Base-by-base conservation (phyloP, 2,888 invertebrate genomes). In the Deilephila porcellus region DNA sequence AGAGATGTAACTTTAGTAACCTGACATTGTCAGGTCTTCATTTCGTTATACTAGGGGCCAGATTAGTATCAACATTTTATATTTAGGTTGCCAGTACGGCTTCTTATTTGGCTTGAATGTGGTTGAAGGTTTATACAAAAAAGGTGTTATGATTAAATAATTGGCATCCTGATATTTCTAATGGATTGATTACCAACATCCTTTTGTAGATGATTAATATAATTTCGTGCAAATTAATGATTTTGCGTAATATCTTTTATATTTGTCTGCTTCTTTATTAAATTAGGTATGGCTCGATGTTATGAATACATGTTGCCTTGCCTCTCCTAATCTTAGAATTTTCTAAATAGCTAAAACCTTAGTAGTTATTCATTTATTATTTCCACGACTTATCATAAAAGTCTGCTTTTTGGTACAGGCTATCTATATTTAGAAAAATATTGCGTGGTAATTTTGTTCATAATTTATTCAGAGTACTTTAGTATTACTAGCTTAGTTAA, bases 21-120 rank as follows among this genome's bases (percentile, higher is more conserved):
- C 52, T 25, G 5, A 52, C 67, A 67, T 25, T 25, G 52, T 63
- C 52, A 29, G 67, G 67, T 67, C 67, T 67, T 67, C 67, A 17
- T 67, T 67, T 25, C 25, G 17, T 17, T 17, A 45, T n/a, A 19
- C 20, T 20, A 20, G 25, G n/a, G 56, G 19, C n/a, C 11, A 29
- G 52, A 67, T 67, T 67, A 67, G 45, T 45, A 11, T 11, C 3
- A 52, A 17, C n/a, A 56, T 19, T 56, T 56, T 5, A 17, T 67
- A 52, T 67, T 63, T 63, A 34, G 2, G 34, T 63, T 17, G 17
- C 3, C n/a, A 45, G 25, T 67, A 52, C 17, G 67, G 67, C 45
- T 67, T 67, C 67, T 45, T 52, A 67, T 45, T 52, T 67, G 67
- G 14, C 1, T 52, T 6, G 20, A 20, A 45, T 45, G 45, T 64